These are phyloP conservation scores for Drymodes brunneopygia DNA, from an alignment of 2,113 vertebrate species.

Conservation along the genomic window DNA sequence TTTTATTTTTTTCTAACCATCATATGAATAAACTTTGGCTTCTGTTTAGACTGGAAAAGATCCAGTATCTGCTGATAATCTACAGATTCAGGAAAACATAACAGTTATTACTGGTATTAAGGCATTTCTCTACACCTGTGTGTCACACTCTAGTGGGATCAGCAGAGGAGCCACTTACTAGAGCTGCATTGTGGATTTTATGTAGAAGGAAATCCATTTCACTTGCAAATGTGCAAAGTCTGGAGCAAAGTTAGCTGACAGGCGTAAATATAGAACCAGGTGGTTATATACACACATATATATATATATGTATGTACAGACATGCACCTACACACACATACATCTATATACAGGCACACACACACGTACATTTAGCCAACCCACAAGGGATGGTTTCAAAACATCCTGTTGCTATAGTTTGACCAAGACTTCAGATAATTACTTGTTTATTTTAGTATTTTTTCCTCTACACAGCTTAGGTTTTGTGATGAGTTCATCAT, in stretches of 20 bases:
- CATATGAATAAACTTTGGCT: constrained; percentile 62
- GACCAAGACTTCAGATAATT: background rate
- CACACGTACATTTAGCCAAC: rapidly evolving
- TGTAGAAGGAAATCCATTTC: background rate
- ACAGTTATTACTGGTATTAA: background rate
- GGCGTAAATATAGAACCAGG: background rate
- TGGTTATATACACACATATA: background rate
- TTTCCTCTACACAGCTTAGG: background rate
- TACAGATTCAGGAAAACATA: constrained; percentile 3
- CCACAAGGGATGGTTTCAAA: background rate
- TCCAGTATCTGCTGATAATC: constrained; percentile 3
- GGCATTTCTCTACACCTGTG: background rate
- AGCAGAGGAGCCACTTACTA: background rate
- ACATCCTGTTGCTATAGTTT: background rate
- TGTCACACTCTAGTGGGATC: background rate
- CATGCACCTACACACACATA: rapidly evolving
- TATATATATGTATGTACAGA: no score
- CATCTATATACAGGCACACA: rapidly evolving
- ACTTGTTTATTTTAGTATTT: background rate
- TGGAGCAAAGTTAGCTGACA: background rate
- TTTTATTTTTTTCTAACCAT: constrained; percentile 49
- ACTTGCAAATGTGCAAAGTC: background rate
- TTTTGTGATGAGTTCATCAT: background rate
- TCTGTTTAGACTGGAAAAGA: constrained; percentile 57
- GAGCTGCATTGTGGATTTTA: background rate